Evolutionary conservation across 2,113 vertebrate species (phyloP), one percentile per base, ranked within the genome.

Genomic region (Balaeniceps rex): DNA sequence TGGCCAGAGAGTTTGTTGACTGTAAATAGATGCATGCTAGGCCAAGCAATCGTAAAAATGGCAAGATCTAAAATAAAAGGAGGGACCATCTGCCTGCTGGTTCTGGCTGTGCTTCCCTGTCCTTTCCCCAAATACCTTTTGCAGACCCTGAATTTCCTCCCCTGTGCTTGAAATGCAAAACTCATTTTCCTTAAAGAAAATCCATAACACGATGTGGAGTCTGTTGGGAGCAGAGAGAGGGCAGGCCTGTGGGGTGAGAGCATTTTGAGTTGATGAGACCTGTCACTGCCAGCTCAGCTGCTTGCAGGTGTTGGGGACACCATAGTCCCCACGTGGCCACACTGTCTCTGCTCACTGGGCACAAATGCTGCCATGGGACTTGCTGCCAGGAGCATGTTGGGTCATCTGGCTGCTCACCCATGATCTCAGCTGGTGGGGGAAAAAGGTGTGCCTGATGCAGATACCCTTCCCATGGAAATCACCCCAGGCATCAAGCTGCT

Each of bases 381-480:
- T 5, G 3, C n/a, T 49, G 74, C 84, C n/a, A 10, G 29, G 11
- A 52, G 42, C 2, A 1, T 3, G 0, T 0, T 1, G 34, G 24
- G 4, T 55, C 44, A 2, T 52, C 16, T 8, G 58, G 34, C 34
- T 58, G 55, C 60, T 64, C 25, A 16, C 51, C 38, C 16, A 0
- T 21, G 3, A 5, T 23, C 69, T 69, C 31, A 40, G 31, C 66
- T 87, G 19, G 3, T 12, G 22, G 17, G 7, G 28, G 7, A 4
- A 25, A 15, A 36, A 23, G 8, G 10, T 42, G 15, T 3, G 1
- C 31, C 26, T 72, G 16, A 0, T 33, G 47, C 19, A 16, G 42
- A 16, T 3, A 36, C 12, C 65, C 34, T 72, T 60, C 54, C 40
- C 21, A 0, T 40, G 54, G 68, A 34, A 61, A 25, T 60, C 24